Evolutionary conservation across 2,797 vertebrate species (phyloP), one percentile per base, ranked within the genome.

Genomic region (Periparus ater): DNA sequence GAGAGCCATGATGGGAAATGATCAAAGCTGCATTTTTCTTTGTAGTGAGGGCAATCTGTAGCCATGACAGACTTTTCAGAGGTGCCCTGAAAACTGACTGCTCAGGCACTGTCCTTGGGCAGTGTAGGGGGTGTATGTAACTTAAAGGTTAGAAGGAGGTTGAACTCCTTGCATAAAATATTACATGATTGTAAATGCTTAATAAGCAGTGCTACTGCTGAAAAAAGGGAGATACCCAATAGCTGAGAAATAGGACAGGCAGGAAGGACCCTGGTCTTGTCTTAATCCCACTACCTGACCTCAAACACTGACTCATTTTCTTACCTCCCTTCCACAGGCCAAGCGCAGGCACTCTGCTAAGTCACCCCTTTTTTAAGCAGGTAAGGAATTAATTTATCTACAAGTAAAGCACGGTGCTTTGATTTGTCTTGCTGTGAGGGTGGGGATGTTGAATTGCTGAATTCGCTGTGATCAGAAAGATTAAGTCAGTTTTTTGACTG

Each of bases 311-410:
- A 45, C 4, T 4, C 2, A 4, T 19, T 79, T 88, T 78, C 60
- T 86, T 62, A 3, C 65, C 44, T 88, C 48, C 87, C 54, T 94
- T 70, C 83, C 86, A 17, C 97, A 99, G 99, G 98, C 99, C 99
- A 0, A 99, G 98, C 2, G 99, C 99, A 76, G 97, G 98, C 58
- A 70, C 98, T 84, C 98, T 99, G 68, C 98, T 98, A 84, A 98
- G 98, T 81, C 99, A 99, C 96, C 98, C 99, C 27, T 99, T 99
- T 97, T 99, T 99, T 96, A 99, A 99, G 97, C 99, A 99, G 99
- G 99, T 99, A 97, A 94, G 97, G 83, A 79, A 26, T 19, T 71
- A 7, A 1, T 44, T 67, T 70, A 19, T 40, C 18, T 45, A n/a
- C 32, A 65, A 60, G 8, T 58, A 18, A 66, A 62, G 58, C 54